Evolutionary conservation across 2,113 vertebrate species (phyloP).

Genomic region (Forbesichthys agassizii): DNA sequence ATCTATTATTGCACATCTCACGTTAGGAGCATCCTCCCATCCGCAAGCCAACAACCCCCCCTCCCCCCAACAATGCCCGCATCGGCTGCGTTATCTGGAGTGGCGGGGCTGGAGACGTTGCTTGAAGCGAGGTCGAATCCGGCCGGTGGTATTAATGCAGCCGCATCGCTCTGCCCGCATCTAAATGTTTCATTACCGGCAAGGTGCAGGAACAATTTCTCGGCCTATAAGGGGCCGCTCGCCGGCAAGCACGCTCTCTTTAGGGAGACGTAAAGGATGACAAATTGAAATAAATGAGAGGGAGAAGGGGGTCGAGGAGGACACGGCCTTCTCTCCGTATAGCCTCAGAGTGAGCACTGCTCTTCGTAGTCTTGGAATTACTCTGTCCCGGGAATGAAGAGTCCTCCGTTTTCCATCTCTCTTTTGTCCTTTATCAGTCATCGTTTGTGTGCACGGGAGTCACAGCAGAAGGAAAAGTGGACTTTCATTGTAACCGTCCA

Average conservation of each 20-base stretch:
- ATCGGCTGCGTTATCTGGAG: conserved; percentile 24
- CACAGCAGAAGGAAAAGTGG: background rate
- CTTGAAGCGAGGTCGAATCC: conserved; percentile 39
- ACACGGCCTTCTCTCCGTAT: conserved; percentile 55
- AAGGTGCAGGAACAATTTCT: conserved; percentile 74
- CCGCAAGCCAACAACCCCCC: conserved; percentile 22
- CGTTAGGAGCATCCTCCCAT: conserved; percentile 19
- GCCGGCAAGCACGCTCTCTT: conserved; percentile 66
- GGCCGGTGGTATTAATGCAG: conserved; percentile 68
- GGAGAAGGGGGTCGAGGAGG: conserved; percentile 33
- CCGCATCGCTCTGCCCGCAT: conserved; percentile 70
- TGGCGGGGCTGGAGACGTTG: conserved; percentile 21
- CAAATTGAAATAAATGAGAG: conserved; percentile 85
- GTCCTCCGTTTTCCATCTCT: background rate
- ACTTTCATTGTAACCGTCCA: background rate
- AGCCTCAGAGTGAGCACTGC: conserved; percentile 34
- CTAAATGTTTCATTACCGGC: conserved; percentile 80
- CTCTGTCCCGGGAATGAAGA: background rate
- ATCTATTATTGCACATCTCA: background rate
- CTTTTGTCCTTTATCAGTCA: conserved; percentile 25
- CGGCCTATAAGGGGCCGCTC: conserved; percentile 68
- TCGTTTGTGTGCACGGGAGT: conserved; percentile 12
- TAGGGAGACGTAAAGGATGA: conserved; percentile 77
- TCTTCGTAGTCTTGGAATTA: conserved; percentile 35
- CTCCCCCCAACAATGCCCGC: conserved; percentile 1